A percentile compares a stretch with the other conserved stretches of the same genome.
phyloP scores from a whole-genome alignment of 2,113 vertebrate species.

The Marmota flaviventris region DNA sequence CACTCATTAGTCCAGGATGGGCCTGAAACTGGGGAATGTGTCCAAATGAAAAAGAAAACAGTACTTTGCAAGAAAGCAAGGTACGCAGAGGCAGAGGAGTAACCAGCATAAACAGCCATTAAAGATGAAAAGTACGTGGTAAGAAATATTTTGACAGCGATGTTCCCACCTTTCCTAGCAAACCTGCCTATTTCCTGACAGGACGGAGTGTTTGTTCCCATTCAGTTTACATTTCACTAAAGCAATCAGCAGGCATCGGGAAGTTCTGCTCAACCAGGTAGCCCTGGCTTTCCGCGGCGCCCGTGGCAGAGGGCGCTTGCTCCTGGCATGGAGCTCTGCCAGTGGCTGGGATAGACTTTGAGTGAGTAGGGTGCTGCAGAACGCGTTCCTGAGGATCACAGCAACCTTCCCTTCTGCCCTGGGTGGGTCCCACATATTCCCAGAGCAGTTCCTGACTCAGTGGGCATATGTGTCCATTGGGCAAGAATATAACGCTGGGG shows the following conservation, averaged over 20 bases:
- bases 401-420: too few species aligned
- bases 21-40: not conserved
- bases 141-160: not conserved
- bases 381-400: not conserved
- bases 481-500: fast-evolving
- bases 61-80: not conserved
- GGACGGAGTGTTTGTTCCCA: not conserved
- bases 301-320: fast-evolving
- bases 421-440: not conserved
- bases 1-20: not conserved
- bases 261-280: fast-evolving
- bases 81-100: not conserved
- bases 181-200: not conserved
- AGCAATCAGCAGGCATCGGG: too few species aligned
- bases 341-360: not conserved
- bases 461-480: fast-evolving
- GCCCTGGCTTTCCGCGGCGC: too few species aligned
- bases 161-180: not conserved
- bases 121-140: not conserved
- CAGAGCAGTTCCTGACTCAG: not conserved
- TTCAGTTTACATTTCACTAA: not conserved
- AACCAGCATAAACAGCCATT: fast-evolving
- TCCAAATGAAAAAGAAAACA: not conserved
- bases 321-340: fast-evolving
- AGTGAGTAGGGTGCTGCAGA: not conserved